Conservation (phyloP, 2,888 invertebrate species). For the Podabrus alpinus region DNA sequence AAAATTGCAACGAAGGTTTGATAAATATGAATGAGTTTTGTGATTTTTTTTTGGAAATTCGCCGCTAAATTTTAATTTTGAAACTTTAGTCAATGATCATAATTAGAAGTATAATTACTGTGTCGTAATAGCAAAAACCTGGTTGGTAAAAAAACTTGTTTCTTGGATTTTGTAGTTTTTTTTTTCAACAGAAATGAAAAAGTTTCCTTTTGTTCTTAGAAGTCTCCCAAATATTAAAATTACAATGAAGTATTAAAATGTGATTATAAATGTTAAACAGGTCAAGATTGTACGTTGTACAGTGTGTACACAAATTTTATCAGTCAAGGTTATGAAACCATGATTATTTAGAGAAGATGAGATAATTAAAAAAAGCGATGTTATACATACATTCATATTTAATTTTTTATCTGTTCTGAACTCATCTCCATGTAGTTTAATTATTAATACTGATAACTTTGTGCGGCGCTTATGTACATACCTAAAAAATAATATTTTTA, state of each 20-base stretch:
- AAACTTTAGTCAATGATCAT: neutral
- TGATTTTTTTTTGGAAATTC: too few relatives aligned
- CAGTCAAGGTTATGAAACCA: slow-evolving; percentile 7
- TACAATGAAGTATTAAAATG: neutral
- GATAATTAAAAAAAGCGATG: neutral
- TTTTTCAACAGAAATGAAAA: neutral
- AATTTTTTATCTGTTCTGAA: neutral
- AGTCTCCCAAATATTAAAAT: neutral
- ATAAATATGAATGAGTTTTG: too few relatives aligned
- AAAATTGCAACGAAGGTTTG: too few relatives aligned
- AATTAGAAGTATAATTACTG: too few relatives aligned
- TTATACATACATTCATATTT: neutral
- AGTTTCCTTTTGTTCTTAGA: neutral
- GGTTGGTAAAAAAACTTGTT: too few relatives aligned
- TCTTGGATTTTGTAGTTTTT: neutral
- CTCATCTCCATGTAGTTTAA: neutral
- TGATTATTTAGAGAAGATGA: neutral
- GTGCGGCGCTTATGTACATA: neutral
- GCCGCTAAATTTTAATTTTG: too few relatives aligned
- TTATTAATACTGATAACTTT: neutral
- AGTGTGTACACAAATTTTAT: neutral
- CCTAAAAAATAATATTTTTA: neutral
- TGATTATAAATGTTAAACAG: neutral
- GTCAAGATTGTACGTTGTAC: neutral
- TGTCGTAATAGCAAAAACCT: too few relatives aligned